Base-by-base conservation (phyloP, 2,888 invertebrate genomes). In the Cheilosia soror region DNA sequence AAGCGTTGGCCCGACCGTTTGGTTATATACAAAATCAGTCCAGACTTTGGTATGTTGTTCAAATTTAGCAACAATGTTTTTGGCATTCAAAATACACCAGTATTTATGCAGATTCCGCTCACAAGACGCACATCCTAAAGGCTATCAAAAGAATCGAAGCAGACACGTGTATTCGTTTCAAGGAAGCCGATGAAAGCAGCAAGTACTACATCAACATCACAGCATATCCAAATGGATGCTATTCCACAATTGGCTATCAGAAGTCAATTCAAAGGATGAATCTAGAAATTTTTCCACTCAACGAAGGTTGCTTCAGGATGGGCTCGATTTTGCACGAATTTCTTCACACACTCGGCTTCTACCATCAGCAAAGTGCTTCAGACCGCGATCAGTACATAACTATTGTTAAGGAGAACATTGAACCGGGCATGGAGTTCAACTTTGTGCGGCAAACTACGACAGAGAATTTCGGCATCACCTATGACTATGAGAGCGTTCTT, bases 401-500 rank as follows among this genome's bases (percentile, higher is more conserved):
- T 0, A 94, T 97, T 49, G 92, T 93, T 4, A 82, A 86, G 76
- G 91, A 91, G 57, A 91, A 92, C 73, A 91, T 92, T 13, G n/a
- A 90, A 89, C 75, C 90, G 93, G 96, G 95, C 0, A 93, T 94
- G 6, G 93, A 94, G 88, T 92, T 92, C 65, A 96, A 96, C 92
- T 97, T 96, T 90, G 93, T 93, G 73, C 96, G 96, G 90, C 93
- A 95, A 4, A 91, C 92, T 3, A 92, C 91, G 13, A 93, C 95
- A 0, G 93, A 94, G 68, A 94, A 94, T 49, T 96, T 93, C 89
- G 95, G 95, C 0, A 93, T 96, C 66, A 92, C 93, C 0, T 97
- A 96, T 89, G 96, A 97, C 90, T 96, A 95, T 90, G 94, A 94
- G 87, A 96, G 96, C 87, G 95, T 97, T 1, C 95, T 97, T 96